Conservation (phyloP, 2,797 vertebrate genomes). For the Pangasius mekongensis region DNA sequence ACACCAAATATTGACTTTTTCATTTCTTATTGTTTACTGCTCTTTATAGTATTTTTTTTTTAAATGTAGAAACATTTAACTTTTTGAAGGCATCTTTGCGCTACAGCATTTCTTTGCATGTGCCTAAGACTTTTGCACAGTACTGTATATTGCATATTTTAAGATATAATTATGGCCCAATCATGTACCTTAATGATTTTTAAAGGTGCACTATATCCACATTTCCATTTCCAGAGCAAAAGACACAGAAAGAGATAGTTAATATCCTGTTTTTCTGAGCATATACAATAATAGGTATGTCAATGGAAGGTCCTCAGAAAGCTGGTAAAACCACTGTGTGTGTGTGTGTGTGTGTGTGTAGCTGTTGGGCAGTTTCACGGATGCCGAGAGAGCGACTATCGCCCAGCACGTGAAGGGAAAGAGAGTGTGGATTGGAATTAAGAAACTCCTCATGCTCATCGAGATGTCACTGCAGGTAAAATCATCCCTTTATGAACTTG, state of each 20-base stretch:
- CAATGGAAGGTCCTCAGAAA: neutral
- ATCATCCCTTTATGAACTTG: neutral
- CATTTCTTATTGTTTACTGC: too few species aligned
- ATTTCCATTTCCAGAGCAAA: neutral
- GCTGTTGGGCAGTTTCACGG: conserved; percentile 88
- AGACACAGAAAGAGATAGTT: neutral
- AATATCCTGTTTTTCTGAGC: neutral
- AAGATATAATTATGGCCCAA: neutral
- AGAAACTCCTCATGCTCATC: conserved; percentile 95
- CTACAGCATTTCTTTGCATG: too few species aligned
- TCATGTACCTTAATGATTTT: neutral
- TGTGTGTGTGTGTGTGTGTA: conserved; percentile 22
- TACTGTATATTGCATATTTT: neutral
- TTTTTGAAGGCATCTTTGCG: too few species aligned
- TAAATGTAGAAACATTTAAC: too few species aligned
- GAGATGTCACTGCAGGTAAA: conserved; percentile 96
- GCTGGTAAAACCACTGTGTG: neutral
- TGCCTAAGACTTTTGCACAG: too few species aligned
- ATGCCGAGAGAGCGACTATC: conserved; percentile 88
- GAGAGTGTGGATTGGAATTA: conserved; percentile 94
- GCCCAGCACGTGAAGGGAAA: conserved; percentile 88
- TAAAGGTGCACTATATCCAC: neutral
- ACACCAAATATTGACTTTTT: too few species aligned
- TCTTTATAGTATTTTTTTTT: too few species aligned
- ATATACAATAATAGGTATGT: neutral